Evolutionary conservation across 2,797 vertebrate genomes (phyloP), one percentile per base, ranked within the genome.

Genomic region (Enteromius anoplus): DNA sequence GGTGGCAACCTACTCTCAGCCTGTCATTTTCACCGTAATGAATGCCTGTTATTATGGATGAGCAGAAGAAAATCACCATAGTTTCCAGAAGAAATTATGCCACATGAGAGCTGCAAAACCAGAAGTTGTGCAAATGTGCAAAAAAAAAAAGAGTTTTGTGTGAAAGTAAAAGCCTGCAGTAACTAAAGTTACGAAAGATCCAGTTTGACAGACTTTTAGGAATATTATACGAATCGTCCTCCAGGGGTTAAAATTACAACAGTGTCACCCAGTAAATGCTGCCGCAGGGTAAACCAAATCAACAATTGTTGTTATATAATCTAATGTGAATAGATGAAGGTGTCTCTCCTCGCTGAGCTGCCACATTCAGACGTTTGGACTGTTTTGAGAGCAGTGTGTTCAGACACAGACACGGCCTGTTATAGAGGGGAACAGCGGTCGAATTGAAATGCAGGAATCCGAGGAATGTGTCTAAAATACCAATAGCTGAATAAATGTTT

Each of bases 1-100:
- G 79, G 79, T 81, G 79, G 68, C 53, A 72, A 62, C 53, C 40
- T 23, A 47, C 40, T 32, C 26, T 42, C 11, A 71, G 53, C 40
- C 79, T 81, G 53, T 81, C 19, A 72, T 71, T 81, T 81, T 72
- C 79, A 81, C 23, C 1, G 42, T 72, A 72, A 72, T 81, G 68
- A 72, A 17, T 49, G 53, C 32, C 26, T 72, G 58, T 81, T 81
- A 62, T 72, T 72, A 72, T 19, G 40, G 66, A 72, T 47, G 51
- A 72, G 37, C 66, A 55, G 65, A 42, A 49, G 32, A 55, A 79
- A 79, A 77, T 64, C 60, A 65, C 60, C 42, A 49, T 65, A 78
- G 42, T 65, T 68, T 79, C 55, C 47, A 66, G 45, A 21, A 78
- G 45, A 78, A 78, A 78, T 78, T 49, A 78, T 78, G 73, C 49